Percentiles rank a stretch among this genome's conserved stretches.
Evolutionary conservation across 2,113 vertebrate species (phyloP).

Genomic region (Acanthochromis polyacanthus): DNA sequence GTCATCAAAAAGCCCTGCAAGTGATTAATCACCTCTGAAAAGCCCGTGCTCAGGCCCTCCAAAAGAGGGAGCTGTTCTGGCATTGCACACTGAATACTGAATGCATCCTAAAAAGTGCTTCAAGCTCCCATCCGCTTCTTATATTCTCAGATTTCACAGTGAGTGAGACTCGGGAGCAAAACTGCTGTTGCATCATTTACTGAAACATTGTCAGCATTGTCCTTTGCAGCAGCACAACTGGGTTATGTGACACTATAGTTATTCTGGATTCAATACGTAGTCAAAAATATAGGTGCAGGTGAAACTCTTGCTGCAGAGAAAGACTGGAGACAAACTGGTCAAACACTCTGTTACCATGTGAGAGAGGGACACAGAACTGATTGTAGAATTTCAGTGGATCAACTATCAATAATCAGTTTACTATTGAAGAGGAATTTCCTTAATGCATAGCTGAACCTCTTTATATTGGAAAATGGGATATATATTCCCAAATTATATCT

Average conservation of each 20-base stretch:
- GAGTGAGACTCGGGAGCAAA: conserved; percentile 39
- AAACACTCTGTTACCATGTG: neutral
- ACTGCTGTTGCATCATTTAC: conserved; percentile 52
- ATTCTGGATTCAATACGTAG: conserved; percentile 3
- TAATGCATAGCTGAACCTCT: too few species aligned
- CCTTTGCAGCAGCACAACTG: conserved; percentile 29
- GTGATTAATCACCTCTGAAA: conserved; percentile 1
- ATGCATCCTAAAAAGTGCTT: neutral
- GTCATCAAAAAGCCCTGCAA: neutral
- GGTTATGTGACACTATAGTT: conserved; percentile 17
- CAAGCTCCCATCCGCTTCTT: conserved; percentile 22
- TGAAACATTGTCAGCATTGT: conserved; percentile 56
- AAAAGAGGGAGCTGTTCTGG: conserved; percentile 37
- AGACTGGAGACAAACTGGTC: neutral
- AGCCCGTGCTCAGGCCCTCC: conserved; percentile 1
- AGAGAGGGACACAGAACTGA: neutral
- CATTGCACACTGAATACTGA: neutral
- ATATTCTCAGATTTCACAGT: conserved; percentile 62
- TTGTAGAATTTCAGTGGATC: too few species aligned
- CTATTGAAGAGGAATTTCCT: too few species aligned
- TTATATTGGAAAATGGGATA: too few species aligned
- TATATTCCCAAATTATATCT: too few species aligned
- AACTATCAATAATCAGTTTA: too few species aligned
- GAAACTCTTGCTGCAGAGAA: neutral
- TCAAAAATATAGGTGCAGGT: neutral